Evolutionary conservation across 2,797 vertebrate genomes (phyloP), one percentile per base, ranked within the genome.

Genomic region (Amniataba percoides): DNA sequence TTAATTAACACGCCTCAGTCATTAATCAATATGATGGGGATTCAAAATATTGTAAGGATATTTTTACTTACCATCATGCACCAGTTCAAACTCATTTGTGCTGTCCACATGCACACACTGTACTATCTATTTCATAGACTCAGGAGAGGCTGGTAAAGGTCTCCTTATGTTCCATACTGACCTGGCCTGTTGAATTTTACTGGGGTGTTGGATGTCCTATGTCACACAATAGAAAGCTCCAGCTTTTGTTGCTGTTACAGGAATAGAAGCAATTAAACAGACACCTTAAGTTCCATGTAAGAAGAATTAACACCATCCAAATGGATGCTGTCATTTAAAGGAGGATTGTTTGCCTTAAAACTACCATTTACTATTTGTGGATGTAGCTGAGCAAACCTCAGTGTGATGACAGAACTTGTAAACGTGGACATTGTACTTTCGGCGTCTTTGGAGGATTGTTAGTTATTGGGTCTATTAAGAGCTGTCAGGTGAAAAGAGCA

Each of bases 401-500:
- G n/a, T 18, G 11, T 57, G 43, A 64, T 2, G 23, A 25, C 18
- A 39, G 23, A 66, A 34, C 21, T 6, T 25, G 6, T 43, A 45
- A 43, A 73, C 13, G 49, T 74, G 45, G 48, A 70, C 34, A 36
- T 31, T 60, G 18, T 18, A 19, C 62, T 40, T 39, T 63, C 63
- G 52, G 42, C 60, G 51, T 80, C 56, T 62, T 13, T 61, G 4
- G 88, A 82, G 85, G 81, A 76, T 67, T 84, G 56, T 63, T 5
- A 53, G 53, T 58, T 48, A 74, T 71, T 31, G 5, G 71, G 71
- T 90, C 72, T 82, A 92, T 88, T 90, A 90, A 81, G 89, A 91
- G 84, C 90, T 85, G 86, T 75, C 87, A 86, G 82, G 56, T 84
- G 76, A 93, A 94, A 93, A 93, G 95, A 95, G 75, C 65, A 78